Base-by-base conservation (phyloP, 2,797 vertebrate species). In the Apogon talboti region DNA sequence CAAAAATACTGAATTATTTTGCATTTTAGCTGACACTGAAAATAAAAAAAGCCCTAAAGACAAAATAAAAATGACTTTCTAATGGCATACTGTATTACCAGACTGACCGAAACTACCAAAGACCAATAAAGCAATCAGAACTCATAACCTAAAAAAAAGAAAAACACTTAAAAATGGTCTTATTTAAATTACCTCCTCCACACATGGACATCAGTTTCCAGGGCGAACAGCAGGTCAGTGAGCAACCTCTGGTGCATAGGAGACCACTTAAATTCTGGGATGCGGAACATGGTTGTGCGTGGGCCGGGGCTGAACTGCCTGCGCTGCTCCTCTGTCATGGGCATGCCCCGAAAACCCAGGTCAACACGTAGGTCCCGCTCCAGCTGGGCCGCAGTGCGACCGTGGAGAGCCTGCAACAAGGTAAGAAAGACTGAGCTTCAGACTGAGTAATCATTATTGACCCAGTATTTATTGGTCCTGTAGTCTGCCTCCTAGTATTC, bases 231-330 rank as follows among this genome's bases (percentile, higher is more conserved):
- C 86, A 99, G 90, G 84, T 99, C 98, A 3, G 97, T 99, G 75
- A 99, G 95, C 41, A 99, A 89, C 37, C 98, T 91, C 90, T 99
- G 98, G 83, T 99, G 98, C 98, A 99, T 98, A 7, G 96, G 96
- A 10, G 98, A 99, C 98, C 98, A 99, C 73, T 99, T 99, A 89
- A 99, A 99, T 83, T 99, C 98, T 6, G 98, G 98, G 85, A 99
- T 99, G 42, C 98, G 97, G 87, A 99, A 99, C 98, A 99, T 99
- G 6, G 98, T 99, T 1, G 97, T 99, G 62, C 98, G 96, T 0
- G 98, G 98, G 11, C 98, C 98, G 0, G 98, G 98, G 84, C 98
- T 99, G 85, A 99, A 99, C 91, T 99, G 98, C 6, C 98, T 92
- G 1, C 98, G 91, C 80, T 99, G 97, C 61, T 99, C 98, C 79